phyloP scores from a whole-genome alignment of 2,888 invertebrate species.

The Trachelus iudaicus region DNA sequence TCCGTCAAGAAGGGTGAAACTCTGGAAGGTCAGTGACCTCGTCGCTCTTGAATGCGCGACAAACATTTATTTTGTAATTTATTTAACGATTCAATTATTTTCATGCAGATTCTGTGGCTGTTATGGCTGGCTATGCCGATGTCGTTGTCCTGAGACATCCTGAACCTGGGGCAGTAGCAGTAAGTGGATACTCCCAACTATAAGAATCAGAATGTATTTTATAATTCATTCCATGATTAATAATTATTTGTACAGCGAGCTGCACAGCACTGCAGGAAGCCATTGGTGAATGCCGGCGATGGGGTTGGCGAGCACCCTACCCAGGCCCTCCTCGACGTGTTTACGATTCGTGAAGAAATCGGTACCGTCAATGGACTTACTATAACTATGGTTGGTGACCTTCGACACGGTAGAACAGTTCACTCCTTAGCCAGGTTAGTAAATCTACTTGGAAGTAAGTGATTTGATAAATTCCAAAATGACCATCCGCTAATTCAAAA shows the following conservation, averaged over 20 bases:
- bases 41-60: not conserved
- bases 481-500: not conserved
- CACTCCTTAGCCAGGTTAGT: conserved; percentile 89
- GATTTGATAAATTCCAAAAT: not conserved
- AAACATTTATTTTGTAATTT: not conserved
- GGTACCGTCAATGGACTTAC: conserved; percentile 98
- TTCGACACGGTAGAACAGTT: conserved; percentile 97
- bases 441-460: not conserved
- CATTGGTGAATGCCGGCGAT: conserved; percentile 98
- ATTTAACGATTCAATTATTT: not conserved
- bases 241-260: conserved; percentile 72
- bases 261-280: conserved; percentile 84
- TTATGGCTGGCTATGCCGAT: conserved; percentile 94
- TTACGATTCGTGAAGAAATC: conserved; percentile 98
- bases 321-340: conserved; percentile 96
- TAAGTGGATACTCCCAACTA: conserved; percentile 66
- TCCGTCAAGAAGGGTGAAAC: conserved; percentile 98
- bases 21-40: conserved; percentile 74
- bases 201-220: not conserved
- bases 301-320: conserved; percentile 98
- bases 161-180: conserved; percentile 87
- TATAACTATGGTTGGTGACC: conserved; percentile 97
- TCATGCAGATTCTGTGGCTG: conserved; percentile 76
- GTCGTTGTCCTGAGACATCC: conserved; percentile 95
- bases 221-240: not conserved